Base-by-base conservation (phyloP, 92 coral and sea anemone genomes). In the Meandrina meandrites region DNA sequence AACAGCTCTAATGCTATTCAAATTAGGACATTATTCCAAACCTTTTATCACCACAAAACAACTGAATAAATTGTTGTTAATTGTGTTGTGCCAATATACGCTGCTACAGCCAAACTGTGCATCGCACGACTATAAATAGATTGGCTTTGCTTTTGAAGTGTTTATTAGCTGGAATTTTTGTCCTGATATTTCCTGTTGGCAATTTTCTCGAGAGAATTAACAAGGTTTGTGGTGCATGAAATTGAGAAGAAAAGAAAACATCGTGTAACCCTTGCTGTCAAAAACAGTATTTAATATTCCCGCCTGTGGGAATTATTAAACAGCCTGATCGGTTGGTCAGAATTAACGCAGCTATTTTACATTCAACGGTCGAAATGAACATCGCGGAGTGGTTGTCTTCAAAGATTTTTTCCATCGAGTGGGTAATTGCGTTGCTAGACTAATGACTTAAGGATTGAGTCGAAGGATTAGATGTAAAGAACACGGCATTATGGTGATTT, bases 221-320 rank as follows among this genome's bases (percentile, higher is more conserved):
- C 57, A 66, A 9, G 48, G 82, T 78, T 30, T 60, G 76, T 36
- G 76, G 83, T 40, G 81, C 88, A 64, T 76, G 88, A 76, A 62
- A 48, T 67, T 24, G 82, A 42, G 64, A 14, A 85, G 82, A 76
- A 85, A 85, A 67, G 71, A 84, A 84, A 84, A 84, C 73, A 84
- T 75, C 80, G 80, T 57, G 71, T 78, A 6, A 14, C 58, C 82
- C 30, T 78, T 47, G 50, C 77, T 77, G 81, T 58, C 88, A 85
- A 64, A 62, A 85, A 62, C 82, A 85, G 62, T 77, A 85, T 85
- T 85, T 85, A 53, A 76, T 85, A 85, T 85, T 85, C 82, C 77
- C 88, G 88, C 83, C 88, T 77, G 83, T 85, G 81, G 76, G 82
- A 85, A 85, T 85, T 62, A 85, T 77, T 85, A 45, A 85, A 85